Percentiles rank a stretch among this genome's conserved stretches.
These are phyloP conservation scores for Sphaerophoria taeniata DNA, from an alignment of 2,888 invertebrate genomes.

Conservation along the genomic window DNA sequence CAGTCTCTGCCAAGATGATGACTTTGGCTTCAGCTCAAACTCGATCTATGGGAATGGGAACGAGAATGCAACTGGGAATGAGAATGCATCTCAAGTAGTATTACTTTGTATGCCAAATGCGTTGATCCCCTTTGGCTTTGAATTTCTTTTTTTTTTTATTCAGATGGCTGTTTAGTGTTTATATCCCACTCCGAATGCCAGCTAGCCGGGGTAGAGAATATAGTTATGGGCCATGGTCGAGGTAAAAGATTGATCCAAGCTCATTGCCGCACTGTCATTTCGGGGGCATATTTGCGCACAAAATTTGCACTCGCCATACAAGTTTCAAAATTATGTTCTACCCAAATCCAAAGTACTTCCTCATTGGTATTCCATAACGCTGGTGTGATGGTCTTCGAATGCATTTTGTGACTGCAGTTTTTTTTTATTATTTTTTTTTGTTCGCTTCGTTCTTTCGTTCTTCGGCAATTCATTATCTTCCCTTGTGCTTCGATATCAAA, in stretches of 20 bases:
- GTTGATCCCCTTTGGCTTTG: conserved; percentile 35
- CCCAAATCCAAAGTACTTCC: conserved; percentile 61
- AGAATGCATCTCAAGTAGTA: conserved; percentile 59
- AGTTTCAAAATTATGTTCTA: conserved; percentile 37
- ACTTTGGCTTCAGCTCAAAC: conserved; percentile 9
- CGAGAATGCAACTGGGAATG: conserved; percentile 58
- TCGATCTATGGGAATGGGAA: conserved; percentile 44
- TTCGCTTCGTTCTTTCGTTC: too few relatives aligned
- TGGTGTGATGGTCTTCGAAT: conserved; percentile 48
- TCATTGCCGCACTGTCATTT: conserved; percentile 61
- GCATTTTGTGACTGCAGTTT: conserved; percentile 46
- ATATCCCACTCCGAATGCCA: conserved; percentile 18
- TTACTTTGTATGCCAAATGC: conserved; percentile 55
- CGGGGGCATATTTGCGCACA: conserved; percentile 42
- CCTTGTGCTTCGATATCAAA: conserved; percentile 45
- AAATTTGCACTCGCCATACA: conserved; percentile 3
- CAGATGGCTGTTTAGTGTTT: conserved; percentile 37
- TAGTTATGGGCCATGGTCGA: conserved; percentile 36
- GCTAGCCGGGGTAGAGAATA: conserved; percentile 26
- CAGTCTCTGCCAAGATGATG: conserved; percentile 16
- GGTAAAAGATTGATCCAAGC: conserved; percentile 42
- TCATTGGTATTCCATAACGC: conserved; percentile 69
- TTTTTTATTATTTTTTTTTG: neutral
- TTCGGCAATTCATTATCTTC: conserved; percentile 16
- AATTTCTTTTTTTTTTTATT: conserved; percentile 2